Evolutionary conservation across 2,113 vertebrate genomes (phyloP), one percentile per base, ranked within the genome.

Genomic region (Origma solitaria): DNA sequence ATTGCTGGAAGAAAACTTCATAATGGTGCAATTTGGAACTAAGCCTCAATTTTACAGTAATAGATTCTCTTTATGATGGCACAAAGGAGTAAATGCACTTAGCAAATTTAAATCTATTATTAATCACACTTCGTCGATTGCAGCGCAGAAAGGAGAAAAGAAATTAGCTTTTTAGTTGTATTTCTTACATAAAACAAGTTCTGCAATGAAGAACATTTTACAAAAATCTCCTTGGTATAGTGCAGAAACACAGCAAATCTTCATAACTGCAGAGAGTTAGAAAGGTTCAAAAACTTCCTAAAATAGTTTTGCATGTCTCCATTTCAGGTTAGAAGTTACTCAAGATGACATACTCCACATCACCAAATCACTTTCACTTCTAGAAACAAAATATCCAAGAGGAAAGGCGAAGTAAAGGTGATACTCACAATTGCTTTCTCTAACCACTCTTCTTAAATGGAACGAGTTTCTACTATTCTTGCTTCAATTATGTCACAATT

Each of bases 1-100:
- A 98, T 98, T 98, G 97, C 98, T 98, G 97, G 97, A 98, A 98
- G 98, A 98, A 98, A 98, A 98, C 98, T 98, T 98, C 98, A 98
- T 98, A 98, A 98, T 98, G 98, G 98, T 65, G 91, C 98, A 98
- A 98, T 98, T 98, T 98, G 98, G 98, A 98, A 98, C 98, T 98
- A 98, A 98, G 98, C 98, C 97, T 98, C 98, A 98, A 98, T 98
- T 98, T 98, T 98, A 97, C 97, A 98, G 98, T 98, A 98, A 98
- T 98, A 98, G 98, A 98, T 98, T 98, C 98, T 98, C 98, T 98
- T 98, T 98, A 98, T 98, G 97, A 97, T 97, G 97, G 98, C 98
- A 98, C 97, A 98, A 98, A 98, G 98, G 98, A 98, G 96, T 97
- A 97, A 98, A 98, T 98, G 98, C 98, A 98, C 98, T 98, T 98